phyloP scores from a whole-genome alignment of 2,888 invertebrate genomes.

The Drosophila birchii region DNA sequence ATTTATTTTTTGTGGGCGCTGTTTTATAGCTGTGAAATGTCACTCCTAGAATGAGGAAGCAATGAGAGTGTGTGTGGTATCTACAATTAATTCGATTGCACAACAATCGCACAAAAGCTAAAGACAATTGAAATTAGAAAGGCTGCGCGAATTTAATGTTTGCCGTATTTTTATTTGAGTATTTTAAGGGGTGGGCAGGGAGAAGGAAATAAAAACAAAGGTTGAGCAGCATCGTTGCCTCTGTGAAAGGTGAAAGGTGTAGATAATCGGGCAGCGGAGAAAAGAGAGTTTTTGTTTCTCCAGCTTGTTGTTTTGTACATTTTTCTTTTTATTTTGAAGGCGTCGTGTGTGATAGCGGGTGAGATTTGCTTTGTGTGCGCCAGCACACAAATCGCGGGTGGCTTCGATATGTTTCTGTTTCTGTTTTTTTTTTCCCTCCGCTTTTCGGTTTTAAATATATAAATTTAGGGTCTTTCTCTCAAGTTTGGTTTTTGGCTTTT shows the following conservation, averaged over 20 bases:
- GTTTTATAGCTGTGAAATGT: conserved; percentile 37
- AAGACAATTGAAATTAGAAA: conserved; percentile 80
- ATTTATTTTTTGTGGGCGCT: conserved; percentile 59
- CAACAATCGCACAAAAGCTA: conserved; percentile 36
- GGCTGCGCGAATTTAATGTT: conserved; percentile 59
- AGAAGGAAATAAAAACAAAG: conserved; percentile 44
- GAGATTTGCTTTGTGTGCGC: conserved; percentile 54
- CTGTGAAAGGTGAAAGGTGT: conserved; percentile 64
- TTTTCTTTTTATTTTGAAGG: conserved; percentile 16
- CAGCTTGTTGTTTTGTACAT: conserved; percentile 1
- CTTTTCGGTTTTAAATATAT: conserved; percentile 54
- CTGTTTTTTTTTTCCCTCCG: conserved; percentile 16
- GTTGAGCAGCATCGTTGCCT: conserved; percentile 54
- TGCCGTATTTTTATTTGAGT: conserved; percentile 8
- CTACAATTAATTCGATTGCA: conserved; percentile 54
- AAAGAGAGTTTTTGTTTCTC: conserved; percentile 49
- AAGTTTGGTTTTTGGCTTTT: conserved; percentile 45
- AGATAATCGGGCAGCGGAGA: conserved; percentile 63
- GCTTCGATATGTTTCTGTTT: conserved; percentile 68
- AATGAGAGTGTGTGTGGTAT: conserved; percentile 9
- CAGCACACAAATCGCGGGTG: conserved; percentile 72
- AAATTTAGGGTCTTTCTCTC: conserved; percentile 46
- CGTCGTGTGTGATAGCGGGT: conserved; percentile 68
- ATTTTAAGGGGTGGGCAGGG: conserved; percentile 8
- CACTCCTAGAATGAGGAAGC: conserved; percentile 40